A percentile compares a stretch with the other conserved stretches of the same genome.
Evolutionary conservation across 2,113 vertebrate species (phyloP).

Genomic region (Ceyx cyanopectus): DNA sequence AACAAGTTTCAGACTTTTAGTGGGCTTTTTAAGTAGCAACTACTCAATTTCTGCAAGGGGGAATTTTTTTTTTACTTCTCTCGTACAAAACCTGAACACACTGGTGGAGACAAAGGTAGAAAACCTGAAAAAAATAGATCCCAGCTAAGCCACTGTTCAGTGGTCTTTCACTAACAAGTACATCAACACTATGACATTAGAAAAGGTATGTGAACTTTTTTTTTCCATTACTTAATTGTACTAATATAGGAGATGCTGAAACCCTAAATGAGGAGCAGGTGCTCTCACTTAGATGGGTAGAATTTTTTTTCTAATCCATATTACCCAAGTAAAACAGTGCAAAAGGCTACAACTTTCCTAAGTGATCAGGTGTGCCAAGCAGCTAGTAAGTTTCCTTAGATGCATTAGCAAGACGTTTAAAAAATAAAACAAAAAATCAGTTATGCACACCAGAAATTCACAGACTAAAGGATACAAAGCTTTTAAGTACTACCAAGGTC

Average conservation of each 20-base stretch:
- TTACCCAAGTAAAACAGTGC: not conserved
- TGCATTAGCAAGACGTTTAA: not conserved
- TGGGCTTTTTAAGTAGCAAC: not conserved
- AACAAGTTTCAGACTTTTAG: not conserved
- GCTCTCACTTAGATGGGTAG: not conserved
- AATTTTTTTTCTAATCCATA: not conserved
- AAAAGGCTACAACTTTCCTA: not conserved
- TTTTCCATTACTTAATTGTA: not conserved
- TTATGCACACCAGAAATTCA: not conserved
- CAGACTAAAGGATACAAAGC: not conserved
- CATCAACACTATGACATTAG: not conserved
- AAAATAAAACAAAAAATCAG: not conserved
- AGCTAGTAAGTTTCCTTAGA: not conserved
- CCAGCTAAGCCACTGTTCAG: not conserved
- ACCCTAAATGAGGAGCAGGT: not conserved
- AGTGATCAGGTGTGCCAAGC: not conserved
- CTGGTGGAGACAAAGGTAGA: not conserved
- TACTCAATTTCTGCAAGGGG: not conserved
- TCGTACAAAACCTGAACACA: not conserved
- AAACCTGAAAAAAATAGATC: not conserved
- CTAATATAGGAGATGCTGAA: not conserved
- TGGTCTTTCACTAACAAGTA: not conserved
- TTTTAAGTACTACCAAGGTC: not conserved
- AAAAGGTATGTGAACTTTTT: not conserved
- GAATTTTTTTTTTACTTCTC: not conserved